Conservation (phyloP, 2,888 invertebrate species). For the Saturnia japonica region DNA sequence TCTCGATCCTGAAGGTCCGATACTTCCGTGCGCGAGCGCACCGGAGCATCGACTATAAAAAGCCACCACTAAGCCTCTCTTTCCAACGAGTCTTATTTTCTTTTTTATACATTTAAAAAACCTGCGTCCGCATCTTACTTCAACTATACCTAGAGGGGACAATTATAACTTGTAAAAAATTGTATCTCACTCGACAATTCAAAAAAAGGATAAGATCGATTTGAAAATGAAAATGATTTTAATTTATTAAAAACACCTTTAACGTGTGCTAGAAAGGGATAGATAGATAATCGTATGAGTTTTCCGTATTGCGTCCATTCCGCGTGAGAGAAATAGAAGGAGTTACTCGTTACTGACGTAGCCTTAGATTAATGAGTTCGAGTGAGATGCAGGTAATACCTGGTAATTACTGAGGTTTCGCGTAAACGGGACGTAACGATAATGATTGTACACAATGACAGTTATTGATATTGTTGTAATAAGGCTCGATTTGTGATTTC, state of each 20-base stretch:
- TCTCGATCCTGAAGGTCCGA: conserved; percentile 74
- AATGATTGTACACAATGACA: conserved; percentile 75
- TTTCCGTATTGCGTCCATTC: conserved; percentile 51
- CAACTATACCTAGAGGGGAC: conserved; percentile 60
- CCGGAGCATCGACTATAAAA: conserved; percentile 79
- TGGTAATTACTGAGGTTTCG: conserved; percentile 71
- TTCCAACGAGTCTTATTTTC: conserved; percentile 74
- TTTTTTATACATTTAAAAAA: conserved; percentile 61
- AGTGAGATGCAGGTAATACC: conserved; percentile 73
- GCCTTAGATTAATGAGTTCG: conserved; percentile 72
- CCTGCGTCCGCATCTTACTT: conserved; percentile 64
- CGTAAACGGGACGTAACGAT: conserved; percentile 77
- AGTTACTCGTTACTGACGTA: conserved; percentile 55
- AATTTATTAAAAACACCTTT: conserved; percentile 49
- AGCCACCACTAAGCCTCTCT: conserved; percentile 76
- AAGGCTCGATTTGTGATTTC: conserved; percentile 60
- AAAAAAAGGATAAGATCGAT: conserved; percentile 55
- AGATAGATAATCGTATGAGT: conserved; percentile 37
- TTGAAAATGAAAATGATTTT: conserved; percentile 53
- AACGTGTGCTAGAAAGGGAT: conserved; percentile 56
- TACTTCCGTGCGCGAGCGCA: conserved; percentile 79
- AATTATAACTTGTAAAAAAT: conserved; percentile 60
- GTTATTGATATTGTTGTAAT: conserved; percentile 77
- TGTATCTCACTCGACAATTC: conserved; percentile 63
- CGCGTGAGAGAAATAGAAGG: conserved; percentile 72